Conservation (phyloP, 2,113 vertebrate genomes). For the Notiomystis cincta region DNA sequence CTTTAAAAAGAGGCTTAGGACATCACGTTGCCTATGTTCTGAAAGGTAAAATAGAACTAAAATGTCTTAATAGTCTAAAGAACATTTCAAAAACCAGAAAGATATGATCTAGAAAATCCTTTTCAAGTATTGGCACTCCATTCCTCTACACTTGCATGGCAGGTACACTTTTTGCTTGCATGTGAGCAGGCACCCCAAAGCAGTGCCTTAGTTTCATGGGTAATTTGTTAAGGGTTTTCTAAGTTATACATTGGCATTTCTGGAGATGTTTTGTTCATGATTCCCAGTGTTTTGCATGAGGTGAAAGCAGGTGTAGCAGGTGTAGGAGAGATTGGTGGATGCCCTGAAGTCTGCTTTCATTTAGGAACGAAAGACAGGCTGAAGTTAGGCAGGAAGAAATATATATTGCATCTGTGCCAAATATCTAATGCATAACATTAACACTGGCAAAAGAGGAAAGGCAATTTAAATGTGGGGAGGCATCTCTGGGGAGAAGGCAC, state of each 20-base stretch:
- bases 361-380: background rate
- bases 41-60: background rate
- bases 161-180: background rate
- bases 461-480: background rate
- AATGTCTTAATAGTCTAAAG: background rate
- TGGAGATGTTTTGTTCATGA: background rate
- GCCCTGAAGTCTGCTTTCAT: background rate
- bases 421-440: background rate
- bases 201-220: background rate
- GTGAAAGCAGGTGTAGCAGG: background rate
- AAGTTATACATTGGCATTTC: background rate
- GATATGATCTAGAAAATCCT: background rate
- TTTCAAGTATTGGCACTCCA: background rate
- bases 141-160: background rate
- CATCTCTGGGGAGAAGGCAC: background rate
- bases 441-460: slow-evolving; percentile 25
- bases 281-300: background rate
- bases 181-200: background rate
- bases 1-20: background rate
- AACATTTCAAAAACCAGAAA: background rate
- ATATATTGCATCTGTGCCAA: background rate
- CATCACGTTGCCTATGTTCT: background rate
- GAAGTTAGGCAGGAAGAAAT: background rate
- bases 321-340: too few species aligned
- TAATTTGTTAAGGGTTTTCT: background rate